These are phyloP conservation scores for Oscheius onirici DNA, from an alignment of 2,888 invertebrate genomes.

Conservation along the genomic window DNA sequence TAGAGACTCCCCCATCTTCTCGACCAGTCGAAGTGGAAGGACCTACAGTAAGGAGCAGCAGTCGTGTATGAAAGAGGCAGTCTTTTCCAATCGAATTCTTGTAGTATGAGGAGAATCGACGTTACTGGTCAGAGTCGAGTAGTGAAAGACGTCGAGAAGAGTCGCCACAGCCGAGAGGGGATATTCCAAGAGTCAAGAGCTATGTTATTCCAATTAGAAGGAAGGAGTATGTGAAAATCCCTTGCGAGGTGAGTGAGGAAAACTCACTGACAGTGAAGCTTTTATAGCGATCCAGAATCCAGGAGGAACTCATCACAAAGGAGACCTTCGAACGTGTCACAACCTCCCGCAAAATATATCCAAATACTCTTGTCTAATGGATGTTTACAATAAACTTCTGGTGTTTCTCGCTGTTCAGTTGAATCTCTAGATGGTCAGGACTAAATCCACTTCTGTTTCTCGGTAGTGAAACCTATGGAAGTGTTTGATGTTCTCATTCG, in stretches of 20 bases:
- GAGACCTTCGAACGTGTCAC: slow-evolving; percentile 26
- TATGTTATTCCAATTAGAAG: not conserved
- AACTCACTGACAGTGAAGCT: not conserved
- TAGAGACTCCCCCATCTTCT: no score
- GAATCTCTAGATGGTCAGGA: no score
- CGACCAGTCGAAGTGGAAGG: no score
- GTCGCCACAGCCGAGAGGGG: slow-evolving; percentile 1
- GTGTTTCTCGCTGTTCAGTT: not conserved
- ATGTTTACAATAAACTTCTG: no score
- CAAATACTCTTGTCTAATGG: slow-evolving; percentile 6
- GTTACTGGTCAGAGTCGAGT: no score
- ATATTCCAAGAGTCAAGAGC: not conserved
- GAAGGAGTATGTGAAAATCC: not conserved
- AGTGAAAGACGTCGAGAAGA: not conserved
- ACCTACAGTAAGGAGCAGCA: no score
- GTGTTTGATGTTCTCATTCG: no score
- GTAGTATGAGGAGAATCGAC: no score
- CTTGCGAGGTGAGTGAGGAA: not conserved
- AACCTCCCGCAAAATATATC: slow-evolving; percentile 1
- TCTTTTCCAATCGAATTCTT: no score
- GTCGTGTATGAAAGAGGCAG: no score
- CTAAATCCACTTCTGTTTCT: no score
- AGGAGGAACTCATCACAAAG: slow-evolving; percentile 16
- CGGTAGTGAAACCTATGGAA: no score
- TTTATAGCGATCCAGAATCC: not conserved